Base-by-base conservation (phyloP, 2,113 vertebrate genomes). In the Chitala chitala region DNA sequence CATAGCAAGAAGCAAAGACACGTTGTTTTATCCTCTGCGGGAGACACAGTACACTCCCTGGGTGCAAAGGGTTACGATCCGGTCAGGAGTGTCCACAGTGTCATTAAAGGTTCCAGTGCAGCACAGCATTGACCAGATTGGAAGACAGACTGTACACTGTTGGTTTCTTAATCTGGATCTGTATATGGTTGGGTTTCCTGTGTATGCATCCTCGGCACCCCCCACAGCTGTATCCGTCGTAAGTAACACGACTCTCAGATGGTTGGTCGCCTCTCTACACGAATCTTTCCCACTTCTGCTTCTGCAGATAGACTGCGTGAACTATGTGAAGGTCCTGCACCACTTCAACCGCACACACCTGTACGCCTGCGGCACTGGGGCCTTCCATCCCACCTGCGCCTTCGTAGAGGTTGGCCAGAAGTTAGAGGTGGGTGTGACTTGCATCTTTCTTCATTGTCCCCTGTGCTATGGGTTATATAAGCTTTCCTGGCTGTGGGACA, bases 311-410 rank as follows among this genome's bases (percentile, higher is more conserved):
- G 97, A 99, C 82, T 99, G 97, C 79, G 94, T 98, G 87, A 99
- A 98, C 83, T 98, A 96, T 0, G 91, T 98, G 86, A 99, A 98
- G 87, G 79, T 98, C 29, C 87, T 98, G 50, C 96, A 99, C 40
- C 83, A 87, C 78, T 98, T 91, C 73, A 99, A 99, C 80, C 92
- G 88, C 70, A 98, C 96, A 13, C 97, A 99, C 80, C 80, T 99
- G 71, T 96, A 95, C 0, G 85, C 93, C 84, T 99, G 97, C 0
- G 96, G 96, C 75, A 98, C 96, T 0, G 97, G 96, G 0, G 97
- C 97, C 78, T 99, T 98, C 83, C 97, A 98, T 65, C 97, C 97
- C 0, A 91, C 92, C 77, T 99, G 96, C 8, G 93, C 91, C 0
- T 98, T 92, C 0, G 82, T 98, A 40, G 94, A 98, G 81, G 93